Base-by-base conservation (phyloP, 2,113 vertebrate genomes). In the Blennius ocellaris region DNA sequence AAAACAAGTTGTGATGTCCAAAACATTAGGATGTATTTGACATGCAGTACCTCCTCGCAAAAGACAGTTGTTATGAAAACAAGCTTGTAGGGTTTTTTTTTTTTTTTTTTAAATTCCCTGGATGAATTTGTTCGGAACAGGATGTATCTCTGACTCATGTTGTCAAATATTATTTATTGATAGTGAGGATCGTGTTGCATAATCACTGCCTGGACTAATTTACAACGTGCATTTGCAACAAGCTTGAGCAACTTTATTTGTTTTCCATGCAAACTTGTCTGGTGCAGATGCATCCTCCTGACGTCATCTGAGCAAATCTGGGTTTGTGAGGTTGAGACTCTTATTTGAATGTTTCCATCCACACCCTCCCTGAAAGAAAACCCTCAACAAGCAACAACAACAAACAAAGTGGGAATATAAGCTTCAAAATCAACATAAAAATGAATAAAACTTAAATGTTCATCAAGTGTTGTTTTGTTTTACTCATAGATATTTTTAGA, bases 301-400 rank as follows among this genome's bases (percentile, higher is more conserved):
- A 8, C 60, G 60, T 73, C 5, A 57, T 69, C 39, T 70, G 48
- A 74, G 61, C 72, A 75, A 38, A 51, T 65, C 36, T 61, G 69
- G 75, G 79, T 78, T 37, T 5, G 36, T 62, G 47, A 76, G 67
- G 65, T 84, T 80, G 71, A 60, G 41, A 54, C 77, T 51, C 47
- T 16, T 17, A 87, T 92, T 92, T 92, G 88, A 89, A 88, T 92
- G 38, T 89, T 90, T 87, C 85, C 40, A 55, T 53, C 6, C 60
- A 51, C 48, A 73, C 53, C 47, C 5, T 57, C 1, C 14, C 21
- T 30, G 21, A 30, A 30, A 30, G 4, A 30, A 30, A 30, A 30
- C 21, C 21, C 21, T 30, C 4, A 30, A 30, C 21, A 30, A 30
- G 21, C 2, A 30, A 30, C 4, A 30, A 30, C 21, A 30, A 30